These are phyloP conservation scores for Zeugodacus cucurbitae DNA, from an alignment of 1,140 invertebrate species.

Conservation along the genomic window DNA sequence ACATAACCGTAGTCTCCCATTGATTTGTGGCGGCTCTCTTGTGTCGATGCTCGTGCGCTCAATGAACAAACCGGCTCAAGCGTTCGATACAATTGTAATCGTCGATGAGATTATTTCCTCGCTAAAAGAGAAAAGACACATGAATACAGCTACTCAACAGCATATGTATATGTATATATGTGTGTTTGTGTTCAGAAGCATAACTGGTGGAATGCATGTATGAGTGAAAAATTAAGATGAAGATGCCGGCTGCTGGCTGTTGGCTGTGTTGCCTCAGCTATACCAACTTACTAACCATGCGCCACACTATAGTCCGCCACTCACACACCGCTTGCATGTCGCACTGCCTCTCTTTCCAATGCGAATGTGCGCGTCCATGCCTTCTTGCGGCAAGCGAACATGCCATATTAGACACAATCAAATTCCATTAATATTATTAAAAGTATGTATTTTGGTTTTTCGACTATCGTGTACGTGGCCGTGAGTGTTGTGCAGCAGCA, in stretches of 20 bases:
- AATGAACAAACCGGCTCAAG: neutral
- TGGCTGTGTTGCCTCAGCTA: neutral
- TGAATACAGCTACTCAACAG: neutral
- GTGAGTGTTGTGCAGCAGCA: neutral
- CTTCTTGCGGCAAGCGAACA: neutral
- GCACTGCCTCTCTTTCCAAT: neutral
- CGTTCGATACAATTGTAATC: neutral
- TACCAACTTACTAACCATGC: neutral
- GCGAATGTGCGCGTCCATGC: too few species aligned
- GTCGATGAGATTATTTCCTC: neutral
- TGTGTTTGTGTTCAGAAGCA: neutral
- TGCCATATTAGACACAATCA: constrained; percentile 44
- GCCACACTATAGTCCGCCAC: neutral
- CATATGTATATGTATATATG: neutral
- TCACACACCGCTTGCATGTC: neutral
- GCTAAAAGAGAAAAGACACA: neutral
- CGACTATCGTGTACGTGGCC: neutral
- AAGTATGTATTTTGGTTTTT: constrained; percentile 40
- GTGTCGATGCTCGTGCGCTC: neutral
- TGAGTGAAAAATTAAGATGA: neutral
- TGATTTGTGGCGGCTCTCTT: neutral
- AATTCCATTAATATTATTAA: constrained; percentile 45
- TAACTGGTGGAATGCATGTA: neutral
- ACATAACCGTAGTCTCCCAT: neutral
- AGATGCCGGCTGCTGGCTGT: neutral